Conservation (phyloP, 2,888 invertebrate species). For the Unio delphinus region DNA sequence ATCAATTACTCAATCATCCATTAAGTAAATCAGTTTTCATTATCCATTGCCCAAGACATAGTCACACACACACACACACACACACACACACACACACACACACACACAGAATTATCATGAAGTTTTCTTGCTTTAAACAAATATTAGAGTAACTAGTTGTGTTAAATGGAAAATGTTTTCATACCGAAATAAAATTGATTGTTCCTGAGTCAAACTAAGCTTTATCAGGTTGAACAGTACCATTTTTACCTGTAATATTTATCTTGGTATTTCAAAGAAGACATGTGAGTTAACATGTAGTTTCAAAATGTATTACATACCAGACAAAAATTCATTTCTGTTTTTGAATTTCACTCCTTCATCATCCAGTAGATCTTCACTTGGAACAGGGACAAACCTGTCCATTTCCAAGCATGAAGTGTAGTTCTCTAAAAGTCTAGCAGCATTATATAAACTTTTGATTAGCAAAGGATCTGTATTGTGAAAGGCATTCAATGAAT, state of each 20-base stretch:
- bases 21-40: no score
- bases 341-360: constrained; percentile 51
- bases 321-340: constrained; percentile 66
- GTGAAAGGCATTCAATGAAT: constrained; percentile 44
- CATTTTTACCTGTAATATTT: background rate
- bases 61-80: no score
- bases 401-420: constrained; percentile 55
- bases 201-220: background rate
- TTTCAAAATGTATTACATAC: constrained; percentile 27
- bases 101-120: no score
- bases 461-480: constrained; percentile 38
- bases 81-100: no score
- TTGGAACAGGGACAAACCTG: constrained; percentile 58
- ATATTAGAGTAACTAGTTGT: no score
- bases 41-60: no score
- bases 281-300: background rate
- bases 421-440: constrained; percentile 48
- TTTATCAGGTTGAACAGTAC: background rate
- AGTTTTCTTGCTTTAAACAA: no score
- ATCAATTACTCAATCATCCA: no score
- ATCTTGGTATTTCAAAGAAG: background rate
- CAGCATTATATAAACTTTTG: constrained; percentile 36
- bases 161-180: no score
- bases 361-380: constrained; percentile 60
- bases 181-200: no score